Percentiles rank a stretch among this genome's conserved stretches.
These are phyloP conservation scores for Saimiri boliviensis DNA, from an alignment of 2,113 vertebrate species.

Conservation along the genomic window DNA sequence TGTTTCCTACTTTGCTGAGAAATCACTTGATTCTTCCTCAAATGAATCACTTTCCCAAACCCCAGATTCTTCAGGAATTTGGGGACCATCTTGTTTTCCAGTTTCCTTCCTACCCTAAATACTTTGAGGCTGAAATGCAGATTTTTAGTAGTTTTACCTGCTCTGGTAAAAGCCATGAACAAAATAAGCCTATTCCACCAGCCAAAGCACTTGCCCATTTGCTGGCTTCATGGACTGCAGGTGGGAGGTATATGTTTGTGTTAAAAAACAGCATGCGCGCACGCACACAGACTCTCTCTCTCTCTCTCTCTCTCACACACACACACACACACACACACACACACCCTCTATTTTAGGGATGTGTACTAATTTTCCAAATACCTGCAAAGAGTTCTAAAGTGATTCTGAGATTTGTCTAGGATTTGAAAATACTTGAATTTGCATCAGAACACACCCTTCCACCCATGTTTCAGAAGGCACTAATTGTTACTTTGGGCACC, in stretches of 20 bases:
- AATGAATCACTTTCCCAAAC: not conserved
- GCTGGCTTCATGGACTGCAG: not conserved
- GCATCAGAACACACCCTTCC: not conserved
- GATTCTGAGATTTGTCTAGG: conserved; percentile 10
- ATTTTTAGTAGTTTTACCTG: conserved; percentile 33
- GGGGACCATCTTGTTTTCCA: not conserved
- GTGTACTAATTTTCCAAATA: not conserved
- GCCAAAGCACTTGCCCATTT: not conserved
- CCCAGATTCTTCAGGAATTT: not conserved
- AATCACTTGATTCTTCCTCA: conserved; percentile 18
- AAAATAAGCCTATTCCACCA: not conserved
- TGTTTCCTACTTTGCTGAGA: conserved; percentile 40
- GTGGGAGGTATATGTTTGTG: not conserved
- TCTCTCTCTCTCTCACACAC: too few species aligned
- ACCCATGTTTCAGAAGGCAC: conserved; percentile 3
- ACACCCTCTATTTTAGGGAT: not conserved
- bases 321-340: not conserved
- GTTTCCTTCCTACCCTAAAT: not conserved
- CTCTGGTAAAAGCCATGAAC: conserved; percentile 41
- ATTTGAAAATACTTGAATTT: conserved; percentile 74
- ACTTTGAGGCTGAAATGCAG: conserved; percentile 23
- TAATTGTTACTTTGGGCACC: not conserved
- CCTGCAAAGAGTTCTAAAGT: conserved; percentile 13
- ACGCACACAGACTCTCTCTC: too few species aligned
- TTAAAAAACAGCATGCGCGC: not conserved